Conservation (phyloP, 1,140 invertebrate genomes). For the Agrilus planipennis region DNA sequence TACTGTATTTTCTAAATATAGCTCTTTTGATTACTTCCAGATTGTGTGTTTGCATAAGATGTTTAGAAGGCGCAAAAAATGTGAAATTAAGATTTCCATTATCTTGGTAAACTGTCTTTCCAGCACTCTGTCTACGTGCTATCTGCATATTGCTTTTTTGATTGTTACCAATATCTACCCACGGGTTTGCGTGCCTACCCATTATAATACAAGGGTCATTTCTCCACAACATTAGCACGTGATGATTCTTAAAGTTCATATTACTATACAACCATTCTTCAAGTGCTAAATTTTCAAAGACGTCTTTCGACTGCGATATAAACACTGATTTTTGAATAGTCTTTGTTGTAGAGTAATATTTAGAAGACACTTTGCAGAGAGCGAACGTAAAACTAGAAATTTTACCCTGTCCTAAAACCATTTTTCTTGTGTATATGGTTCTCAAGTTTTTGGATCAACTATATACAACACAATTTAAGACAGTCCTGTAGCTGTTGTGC, state of each 20-base stretch:
- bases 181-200: slow-evolving; percentile 94
- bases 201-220: slow-evolving; percentile 92
- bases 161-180: slow-evolving; percentile 72
- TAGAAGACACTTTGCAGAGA: slow-evolving; percentile 6
- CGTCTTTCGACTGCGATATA: slow-evolving; percentile 80
- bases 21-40: slow-evolving; percentile 71
- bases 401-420: slow-evolving; percentile 25
- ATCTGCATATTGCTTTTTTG: slow-evolving; percentile 40
- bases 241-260: slow-evolving; percentile 66
- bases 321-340: slow-evolving; percentile 62
- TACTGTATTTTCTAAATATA: slow-evolving; percentile 62
- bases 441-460: not conserved
- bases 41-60: slow-evolving; percentile 75
- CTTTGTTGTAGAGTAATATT: not conserved
- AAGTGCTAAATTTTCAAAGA: slow-evolving; percentile 83
- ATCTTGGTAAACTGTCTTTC: slow-evolving; percentile 94
- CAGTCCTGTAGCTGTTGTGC: slow-evolving; percentile 20
- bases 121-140: slow-evolving; percentile 87
- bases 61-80: slow-evolving; percentile 69
- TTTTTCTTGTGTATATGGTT: slow-evolving; percentile 10
- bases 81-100: slow-evolving; percentile 84
- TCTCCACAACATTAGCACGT: slow-evolving; percentile 78
- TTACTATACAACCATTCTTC: slow-evolving; percentile 92
- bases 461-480: slow-evolving; percentile 2
- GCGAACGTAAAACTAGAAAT: slow-evolving; percentile 12